phyloP scores from a whole-genome alignment of 2,797 vertebrate genomes.

The Rhinichthys osculus region DNA sequence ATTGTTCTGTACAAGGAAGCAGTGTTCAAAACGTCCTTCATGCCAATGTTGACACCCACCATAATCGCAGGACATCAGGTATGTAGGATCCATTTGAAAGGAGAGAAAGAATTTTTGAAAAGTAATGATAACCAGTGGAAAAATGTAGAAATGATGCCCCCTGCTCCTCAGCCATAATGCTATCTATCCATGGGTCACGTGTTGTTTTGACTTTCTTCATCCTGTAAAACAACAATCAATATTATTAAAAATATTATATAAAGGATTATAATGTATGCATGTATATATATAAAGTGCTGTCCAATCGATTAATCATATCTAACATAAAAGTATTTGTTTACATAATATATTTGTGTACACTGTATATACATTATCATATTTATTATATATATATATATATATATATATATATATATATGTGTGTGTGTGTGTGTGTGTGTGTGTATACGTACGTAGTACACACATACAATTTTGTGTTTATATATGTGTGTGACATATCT shows the following conservation, averaged over 20 bases:
- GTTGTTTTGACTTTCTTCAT: neutral
- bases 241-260: neutral
- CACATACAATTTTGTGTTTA: too few species aligned
- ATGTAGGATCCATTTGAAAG: neutral
- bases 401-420: too few species aligned
- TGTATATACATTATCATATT: too few species aligned
- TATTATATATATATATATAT: too few species aligned
- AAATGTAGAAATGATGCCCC: neutral
- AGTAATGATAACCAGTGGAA: neutral
- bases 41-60: slow-evolving; percentile 26
- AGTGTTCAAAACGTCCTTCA: slow-evolving; percentile 44
- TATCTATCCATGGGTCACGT: neutral
- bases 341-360: too few species aligned
- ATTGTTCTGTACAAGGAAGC: neutral
- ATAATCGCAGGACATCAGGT: neutral
- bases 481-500: neutral
- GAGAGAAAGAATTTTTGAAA: neutral
- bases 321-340: too few species aligned
- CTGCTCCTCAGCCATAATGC: neutral
- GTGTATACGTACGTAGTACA: neutral
- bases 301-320: too few species aligned
- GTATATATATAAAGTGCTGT: too few species aligned
- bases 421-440: too few species aligned
- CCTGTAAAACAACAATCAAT: neutral
- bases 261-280: too few species aligned